Evolutionary conservation across 2,797 vertebrate species (phyloP), one percentile per base, ranked within the genome.

Genomic region (Amblyopsis hoosieri): DNA sequence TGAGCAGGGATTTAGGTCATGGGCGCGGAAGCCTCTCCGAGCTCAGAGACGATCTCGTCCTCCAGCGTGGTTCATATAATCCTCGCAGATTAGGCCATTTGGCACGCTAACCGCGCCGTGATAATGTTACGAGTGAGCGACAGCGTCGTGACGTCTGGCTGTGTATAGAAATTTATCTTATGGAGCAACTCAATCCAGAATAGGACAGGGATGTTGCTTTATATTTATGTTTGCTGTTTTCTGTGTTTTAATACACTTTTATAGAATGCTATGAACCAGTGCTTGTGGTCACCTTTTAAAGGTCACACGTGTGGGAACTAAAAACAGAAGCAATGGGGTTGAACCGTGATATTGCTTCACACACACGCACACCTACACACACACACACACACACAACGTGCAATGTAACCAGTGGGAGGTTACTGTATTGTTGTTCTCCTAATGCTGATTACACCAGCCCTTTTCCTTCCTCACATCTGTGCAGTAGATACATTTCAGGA

Each of bases 1-100:
- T 77, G 67, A 65, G 71, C 57, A 54, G 64, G 62, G 84, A 86
- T 76, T 80, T 85, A 45, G 87, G 86, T 89, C 88, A 90, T 87
- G 85, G 89, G 72, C 84, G 80, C 1, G 33, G 67, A 74, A n/a
- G 66, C 57, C 68, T 76, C 75, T 59, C 68, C 64, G 70, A 73
- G 82, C 71, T 78, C 69, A 2, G 67, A 51, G 72, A 82, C 45
- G 72, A 61, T 80, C 74, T 84, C 78, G 72, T 85, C 78, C 72
- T 67, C 67, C 78, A 69, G 69, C 62, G 4, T 1, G 69, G 54
- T 57, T 79, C 75, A 67, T 72, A 79, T 83, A 87, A 84, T 89
- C 84, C 67, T 61, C 60, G 54, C 12, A 11, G 17, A 17, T 54
- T 4, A 14, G 19, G 57, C 11, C n/a, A 2, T 19, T 17, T 37